Evolutionary conservation across 2,113 vertebrate species (phyloP), one percentile per base, ranked within the genome.

Genomic region (Brachyhypopomus gauderio): DNA sequence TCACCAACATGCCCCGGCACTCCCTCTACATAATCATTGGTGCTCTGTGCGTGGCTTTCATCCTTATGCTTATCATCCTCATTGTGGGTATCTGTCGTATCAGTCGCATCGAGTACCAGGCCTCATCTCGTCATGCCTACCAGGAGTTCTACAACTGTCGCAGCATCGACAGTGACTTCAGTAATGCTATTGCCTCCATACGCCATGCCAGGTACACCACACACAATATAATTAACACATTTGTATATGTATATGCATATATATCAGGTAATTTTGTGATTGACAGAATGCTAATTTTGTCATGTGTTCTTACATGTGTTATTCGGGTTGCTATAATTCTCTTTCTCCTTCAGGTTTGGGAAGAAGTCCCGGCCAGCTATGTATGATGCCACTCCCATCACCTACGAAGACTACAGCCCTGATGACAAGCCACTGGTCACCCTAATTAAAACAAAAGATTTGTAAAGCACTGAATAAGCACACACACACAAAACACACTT

Each of bases 401-500:
- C 95, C 85, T 99, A 98, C 6, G 98, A 99, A 91, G 98, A 98
- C 90, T 98, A 97, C 92, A 98, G 97, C 86, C 95, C 97, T 0
- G 98, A 98, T 52, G 97, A 99, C 92, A 99, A 98, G 89, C 98
- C 98, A 72, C 91, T 99, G 92, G 97, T 99, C 84, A 98, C 98
- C 77, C 95, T 99, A 89, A 99, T 99, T 90, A 99, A 99, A 94
- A 99, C 98, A 25, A 99, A 98, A 95, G 97, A 99, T 97, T 97
- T 98, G 96, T 99, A 96, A 96, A 85, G 76, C 87, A 86, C 56
- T 38, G 36, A 20, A 67, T 38, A 76, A 45, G 45, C 9, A 70
- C 8, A 41, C 20, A 12, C 30, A 30, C 30, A 30, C 30, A 30
- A 30, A 30, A 30, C 30, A 30, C 30, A 30, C 30, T 30, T 30